Conservation (phyloP, 2,888 invertebrate species). For the Buathra laborator region DNA sequence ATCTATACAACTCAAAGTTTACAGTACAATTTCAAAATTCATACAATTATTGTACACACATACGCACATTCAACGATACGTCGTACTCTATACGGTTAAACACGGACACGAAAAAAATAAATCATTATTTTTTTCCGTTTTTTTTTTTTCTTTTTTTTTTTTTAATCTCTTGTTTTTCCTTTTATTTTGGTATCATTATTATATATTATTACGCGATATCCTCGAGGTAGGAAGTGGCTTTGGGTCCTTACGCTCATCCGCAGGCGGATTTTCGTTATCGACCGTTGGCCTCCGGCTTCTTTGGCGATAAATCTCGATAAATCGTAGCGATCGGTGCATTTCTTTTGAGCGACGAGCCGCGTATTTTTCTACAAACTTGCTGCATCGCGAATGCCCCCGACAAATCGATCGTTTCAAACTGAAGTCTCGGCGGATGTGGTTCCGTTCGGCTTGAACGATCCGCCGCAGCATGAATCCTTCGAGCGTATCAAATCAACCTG, state of each 20-base stretch:
- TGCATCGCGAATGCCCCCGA: neutral
- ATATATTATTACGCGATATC: slow-evolving; percentile 20
- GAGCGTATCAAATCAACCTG: slow-evolving; percentile 83
- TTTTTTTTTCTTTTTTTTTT: neutral
- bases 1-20: neutral
- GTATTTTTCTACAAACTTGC: slow-evolving; percentile 3
- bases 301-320: neutral
- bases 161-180: neutral
- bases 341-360: neutral
- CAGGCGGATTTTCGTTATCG: neutral
- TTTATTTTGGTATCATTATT: slow-evolving; percentile 1
- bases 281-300: neutral
- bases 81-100: slow-evolving; percentile 32
- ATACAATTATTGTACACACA: slow-evolving; percentile 18
- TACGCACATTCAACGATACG: slow-evolving; percentile 32
- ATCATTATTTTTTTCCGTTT: slow-evolving; percentile 4
- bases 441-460: slow-evolving; percentile 81
- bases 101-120: slow-evolving; percentile 44
- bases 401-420: slow-evolving; percentile 74
- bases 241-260: slow-evolving; percentile 19
- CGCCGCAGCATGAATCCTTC: slow-evolving; percentile 78
- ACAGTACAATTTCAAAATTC: neutral
- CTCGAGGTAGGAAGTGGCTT: slow-evolving; percentile 49
- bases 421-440: slow-evolving; percentile 83
- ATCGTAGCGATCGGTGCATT: neutral